Base-by-base conservation (phyloP, 1,140 invertebrate species). In the Medauroidea extradentata region DNA sequence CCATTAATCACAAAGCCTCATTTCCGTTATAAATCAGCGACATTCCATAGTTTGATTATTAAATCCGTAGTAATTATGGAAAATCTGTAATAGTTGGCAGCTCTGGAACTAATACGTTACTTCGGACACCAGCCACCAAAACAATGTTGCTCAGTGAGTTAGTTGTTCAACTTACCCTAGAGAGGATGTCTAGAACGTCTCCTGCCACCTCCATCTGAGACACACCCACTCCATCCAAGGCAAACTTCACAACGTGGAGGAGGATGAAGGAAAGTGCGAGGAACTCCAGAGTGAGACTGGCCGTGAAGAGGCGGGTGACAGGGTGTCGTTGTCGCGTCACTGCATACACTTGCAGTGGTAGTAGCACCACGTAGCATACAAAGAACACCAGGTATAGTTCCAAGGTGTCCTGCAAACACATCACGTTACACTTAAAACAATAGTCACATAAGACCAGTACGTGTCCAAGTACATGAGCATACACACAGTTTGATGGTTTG, bases 361-460 rank as follows among this genome's bases (percentile, higher is more conserved):
- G 82, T 27, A 98, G 76, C 29, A 96, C 83, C 61, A 91, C 83
- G 68, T 97, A 97, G 60, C 91, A 86, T 29, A 92, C 69, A 74
- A 95, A 88, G 69, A 97, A 96, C 16, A 94, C 76, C 53, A 96
- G 75, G 76, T 96, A 96, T 53, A 98, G 81, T 74, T 97, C 94
- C 48, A 95, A 81, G 11, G 94, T 91, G 72, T 97, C 94, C 77
- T 86, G 75, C 48, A 55, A 21, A 34, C 11, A 11, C 29, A 34
- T 11, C 29, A 4, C 29, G n/a, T n/a, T n/a, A 34, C 29, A 34
- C 29, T 7, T 34, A 34, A 34, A 4, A 4, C 29, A 34, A 34
- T 11, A 7, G 29, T 34, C 29, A 7, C 29, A 34, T 34, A n/a
- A n/a, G n/a, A n/a, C n/a, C n/a, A n/a, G n/a, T n/a, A n/a, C n/a